Percentiles rank a stretch among this genome's conserved stretches.
Conservation (phyloP, 2,797 vertebrate genomes). For the Tympanoctomys barrerae region DNA sequence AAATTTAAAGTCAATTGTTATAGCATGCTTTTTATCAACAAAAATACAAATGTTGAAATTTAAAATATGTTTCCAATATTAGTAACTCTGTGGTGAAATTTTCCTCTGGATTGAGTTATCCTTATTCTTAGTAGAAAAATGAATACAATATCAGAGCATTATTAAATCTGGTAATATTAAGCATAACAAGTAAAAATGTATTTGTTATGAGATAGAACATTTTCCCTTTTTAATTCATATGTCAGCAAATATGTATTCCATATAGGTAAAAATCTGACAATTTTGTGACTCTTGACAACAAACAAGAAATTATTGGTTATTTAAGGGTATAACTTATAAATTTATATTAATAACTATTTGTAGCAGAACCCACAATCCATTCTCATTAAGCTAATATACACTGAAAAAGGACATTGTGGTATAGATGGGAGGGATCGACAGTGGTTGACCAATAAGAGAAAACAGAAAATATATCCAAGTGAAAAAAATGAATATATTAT, state of each 20-base stretch:
- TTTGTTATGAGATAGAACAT: not conserved
- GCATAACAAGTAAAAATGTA: not conserved
- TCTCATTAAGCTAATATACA: not conserved
- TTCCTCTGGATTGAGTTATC: conserved; percentile 2
- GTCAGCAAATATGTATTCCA: not conserved
- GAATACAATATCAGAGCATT: not conserved
- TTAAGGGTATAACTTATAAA: not conserved
- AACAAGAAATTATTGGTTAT: not conserved
- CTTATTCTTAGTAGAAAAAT: not conserved
- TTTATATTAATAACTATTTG: not conserved
- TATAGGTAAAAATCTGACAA: not conserved
- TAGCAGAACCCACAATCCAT: not conserved
- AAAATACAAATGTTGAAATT: not conserved
- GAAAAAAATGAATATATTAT: not conserved
- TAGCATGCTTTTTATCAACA: not conserved
- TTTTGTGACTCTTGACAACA: not conserved
- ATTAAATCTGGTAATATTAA: conserved; percentile 40
- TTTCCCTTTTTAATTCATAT: conserved; percentile 11
- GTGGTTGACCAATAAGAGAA: not conserved
- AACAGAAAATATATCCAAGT: not conserved
- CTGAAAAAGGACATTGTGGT: not conserved
- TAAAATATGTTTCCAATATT: conserved; percentile 3
- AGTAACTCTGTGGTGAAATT: not conserved
- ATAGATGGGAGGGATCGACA: not conserved
- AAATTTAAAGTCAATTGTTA: not conserved